Conservation (phyloP, 2,888 invertebrate genomes). For the Orgyia antiqua region DNA sequence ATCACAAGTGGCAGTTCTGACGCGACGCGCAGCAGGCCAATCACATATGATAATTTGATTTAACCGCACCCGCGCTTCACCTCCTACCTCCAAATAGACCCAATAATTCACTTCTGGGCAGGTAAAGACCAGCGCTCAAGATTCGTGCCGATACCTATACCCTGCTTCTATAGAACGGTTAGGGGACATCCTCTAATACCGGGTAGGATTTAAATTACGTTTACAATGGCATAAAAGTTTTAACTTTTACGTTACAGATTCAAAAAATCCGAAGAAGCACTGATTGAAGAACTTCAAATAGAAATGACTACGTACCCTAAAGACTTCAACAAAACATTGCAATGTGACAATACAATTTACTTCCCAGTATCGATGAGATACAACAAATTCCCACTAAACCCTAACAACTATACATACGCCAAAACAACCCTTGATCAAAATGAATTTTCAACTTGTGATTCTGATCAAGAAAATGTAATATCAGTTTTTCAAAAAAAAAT, state of each 20-base stretch:
- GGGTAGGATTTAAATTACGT: no score
- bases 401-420: slow-evolving; percentile 38
- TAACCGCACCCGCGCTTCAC: no score
- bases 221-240: no score
- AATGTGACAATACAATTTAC: slow-evolving; percentile 60
- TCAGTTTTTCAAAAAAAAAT: slow-evolving; percentile 17
- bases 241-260: slow-evolving; percentile 60
- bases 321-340: slow-evolving; percentile 45
- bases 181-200: no score
- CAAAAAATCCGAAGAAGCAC: slow-evolving; percentile 45
- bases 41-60: no score
- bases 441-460: slow-evolving; percentile 8
- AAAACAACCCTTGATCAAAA: slow-evolving; percentile 6
- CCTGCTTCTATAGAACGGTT: no score
- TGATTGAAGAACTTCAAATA: slow-evolving; percentile 63
- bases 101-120: no score
- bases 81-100: no score
- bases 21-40: no score
- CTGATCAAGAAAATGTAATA: slow-evolving; percentile 3
- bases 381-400: slow-evolving; percentile 65
- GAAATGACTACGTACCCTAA: slow-evolving; percentile 53
- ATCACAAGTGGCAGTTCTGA: no score
- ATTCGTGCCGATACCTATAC: no score
- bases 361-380: slow-evolving; percentile 69
- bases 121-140: no score